Evolutionary conservation across 2,113 vertebrate species (phyloP), one percentile per base, ranked within the genome.

Genomic region (Lycaon pictus): DNA sequence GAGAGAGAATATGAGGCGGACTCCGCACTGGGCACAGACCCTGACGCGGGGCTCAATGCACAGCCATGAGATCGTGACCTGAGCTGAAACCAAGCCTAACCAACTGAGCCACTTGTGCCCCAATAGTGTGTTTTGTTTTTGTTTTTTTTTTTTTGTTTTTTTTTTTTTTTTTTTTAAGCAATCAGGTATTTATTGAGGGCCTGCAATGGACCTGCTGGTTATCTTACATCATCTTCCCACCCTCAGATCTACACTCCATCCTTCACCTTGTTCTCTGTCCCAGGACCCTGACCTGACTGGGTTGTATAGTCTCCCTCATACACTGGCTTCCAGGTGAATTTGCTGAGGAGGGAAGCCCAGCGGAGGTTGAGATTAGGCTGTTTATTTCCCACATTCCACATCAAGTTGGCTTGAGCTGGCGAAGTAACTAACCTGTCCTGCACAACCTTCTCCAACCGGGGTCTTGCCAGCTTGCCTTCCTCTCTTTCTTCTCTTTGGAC

Each of bases 181-280:
- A 0, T 48, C 56, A 25, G 58, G 13, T 48, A 0, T 20, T 72
- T 15, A 25, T 6, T 6, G 1, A 1, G 48, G 69, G 19, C 53
- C 17, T 55, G 12, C 37, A 12, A 5, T 2, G 19, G 43, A 12
- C 9, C 1, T 4, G 11, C 56, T 48, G 20, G 8, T 2, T 48
- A 3, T 4, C 63, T 88, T 51, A 3, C 0, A 0, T 43, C 53
- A 4, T 67, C 72, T 22, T 29, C 32, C 35, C 37, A 20, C n/a
- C 65, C 51, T 67, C 58, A 77, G 58, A 22, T 29, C 60, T 23
- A 6, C 15, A 3, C 20, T 11, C 35, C 0, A 0, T 13, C 51
- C 43, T 29, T 9, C 1, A 5, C 79, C 60, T 37, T 55, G 35
- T 17, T 8, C 23, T 67, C 32, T 0, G 13, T 3, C 20, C 87